phyloP scores from a whole-genome alignment of 2,797 vertebrate species.

The Peromyscus eremicus region DNA sequence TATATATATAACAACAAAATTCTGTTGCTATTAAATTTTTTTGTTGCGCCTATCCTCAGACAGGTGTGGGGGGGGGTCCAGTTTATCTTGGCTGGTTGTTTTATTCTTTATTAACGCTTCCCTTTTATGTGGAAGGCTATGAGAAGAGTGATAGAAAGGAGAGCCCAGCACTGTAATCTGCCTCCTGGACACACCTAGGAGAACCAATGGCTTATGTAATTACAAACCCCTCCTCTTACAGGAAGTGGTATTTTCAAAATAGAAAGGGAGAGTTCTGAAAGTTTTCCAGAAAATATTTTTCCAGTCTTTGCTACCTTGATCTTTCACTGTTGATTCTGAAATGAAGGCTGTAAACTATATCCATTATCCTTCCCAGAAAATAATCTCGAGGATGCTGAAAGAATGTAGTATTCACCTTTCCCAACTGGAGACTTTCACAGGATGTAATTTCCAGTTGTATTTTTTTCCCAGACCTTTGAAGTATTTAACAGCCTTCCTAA shows the following conservation, averaged over 20 bases:
- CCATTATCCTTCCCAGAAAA: conserved; percentile 35
- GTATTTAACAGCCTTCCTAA: conserved; percentile 19
- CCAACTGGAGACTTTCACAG: background rate
- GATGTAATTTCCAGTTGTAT: conserved; percentile 51
- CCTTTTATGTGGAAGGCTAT: background rate
- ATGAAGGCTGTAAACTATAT: conserved; percentile 20
- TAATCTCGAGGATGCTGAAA: conserved; percentile 47
- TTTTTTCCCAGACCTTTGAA: conserved; percentile 48
- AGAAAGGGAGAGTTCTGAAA: conserved; percentile 32
- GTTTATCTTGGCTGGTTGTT: background rate
- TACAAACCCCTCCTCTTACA: background rate
- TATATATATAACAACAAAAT: background rate
- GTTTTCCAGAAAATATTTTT: conserved; percentile 63
- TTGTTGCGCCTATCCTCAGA: conserved; percentile 43
- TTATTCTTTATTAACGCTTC: background rate
- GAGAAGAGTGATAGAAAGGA: background rate
- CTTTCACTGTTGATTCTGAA: conserved; percentile 53
- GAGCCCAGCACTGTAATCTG: background rate
- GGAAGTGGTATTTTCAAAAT: conserved; percentile 46
- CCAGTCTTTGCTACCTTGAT: conserved; percentile 30
- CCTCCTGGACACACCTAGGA: background rate
- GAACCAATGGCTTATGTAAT: conserved; percentile 14
- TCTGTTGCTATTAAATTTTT: conserved; percentile 39
- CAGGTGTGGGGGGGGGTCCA: background rate
- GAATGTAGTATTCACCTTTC: background rate